Evolutionary conservation across 2,888 invertebrate genomes (phyloP), one percentile per base, ranked within the genome.

Genomic region (Harpagoxenus sublaevis): DNA sequence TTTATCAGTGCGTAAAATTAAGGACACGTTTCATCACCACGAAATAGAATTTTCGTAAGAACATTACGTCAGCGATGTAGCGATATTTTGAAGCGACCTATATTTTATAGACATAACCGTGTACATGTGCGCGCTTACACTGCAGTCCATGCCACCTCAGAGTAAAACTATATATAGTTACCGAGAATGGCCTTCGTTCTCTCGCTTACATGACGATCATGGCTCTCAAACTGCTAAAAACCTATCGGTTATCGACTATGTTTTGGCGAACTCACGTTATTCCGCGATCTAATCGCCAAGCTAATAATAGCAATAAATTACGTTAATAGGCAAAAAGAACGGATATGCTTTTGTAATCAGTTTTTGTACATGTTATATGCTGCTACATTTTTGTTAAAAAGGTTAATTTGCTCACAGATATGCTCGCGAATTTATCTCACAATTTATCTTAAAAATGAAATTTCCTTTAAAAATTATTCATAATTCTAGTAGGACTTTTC

Each of bases 131-230:
- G 15, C 31, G 39, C 6, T 39, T 45, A 70, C 63, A 74, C 74
- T 60, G 45, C 70, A 66, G 68, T 78, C 45, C 68, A 45, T 62
- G 35, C 77, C 75, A 82, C 73, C 83, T 66, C 71, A 2, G 62
- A 65, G 75, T 79, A 63, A 71, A 84, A 70, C 78, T 88, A 88
- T 88, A 79, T 88, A 84, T 88, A 87, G 87, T 55, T 65, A 23
- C 65, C 65, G 83, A 87, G 85, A 84, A 81, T 84, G 89, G 83
- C 89, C 89, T 89, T 89, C 87, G 85, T 78, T 88, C 85, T 48
- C 81, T 78, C 57, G 65, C 74, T 87, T 83, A 81, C 85, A 89
- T 75, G 89, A 89, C 87, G 86, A 88, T 88, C 87, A 74, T 84
- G 83, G 74, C 85, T 84, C 85, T 77, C 85, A 12, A 87, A 73